Evolutionary conservation across 2,888 invertebrate species (phyloP).

Genomic region (Agonopterix heracliana): DNA sequence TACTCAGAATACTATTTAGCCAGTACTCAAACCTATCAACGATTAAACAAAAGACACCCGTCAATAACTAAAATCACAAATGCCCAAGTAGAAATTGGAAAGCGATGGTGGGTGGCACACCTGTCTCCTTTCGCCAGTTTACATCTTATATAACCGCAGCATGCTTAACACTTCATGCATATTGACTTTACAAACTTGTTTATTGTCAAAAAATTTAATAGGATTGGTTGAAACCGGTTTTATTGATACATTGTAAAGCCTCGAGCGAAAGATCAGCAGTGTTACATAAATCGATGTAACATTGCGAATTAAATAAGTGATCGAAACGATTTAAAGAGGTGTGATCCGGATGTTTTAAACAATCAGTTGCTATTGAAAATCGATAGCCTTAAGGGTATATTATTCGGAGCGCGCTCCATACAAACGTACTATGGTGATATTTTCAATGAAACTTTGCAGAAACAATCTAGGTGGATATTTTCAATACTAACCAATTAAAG

Average conservation of each 20-base stretch:
- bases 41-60: conserved; percentile 10
- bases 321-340: neutral
- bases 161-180: conserved; percentile 1
- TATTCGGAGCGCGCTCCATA: no score
- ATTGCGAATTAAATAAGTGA: neutral
- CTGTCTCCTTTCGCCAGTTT: conserved; percentile 28
- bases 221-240: conserved; percentile 4
- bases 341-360: no score
- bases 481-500: no score
- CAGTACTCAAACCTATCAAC: neutral
- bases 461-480: no score
- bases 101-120: conserved; percentile 25
- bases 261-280: neutral
- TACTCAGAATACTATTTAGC: no score
- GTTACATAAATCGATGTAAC: conserved; percentile 5
- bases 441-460: no score
- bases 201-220: conserved; percentile 9
- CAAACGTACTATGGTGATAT: no score
- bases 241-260: neutral
- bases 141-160: conserved; percentile 16
- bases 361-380: neutral
- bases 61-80: conserved; percentile 2
- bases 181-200: conserved; percentile 6
- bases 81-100: conserved; percentile 22
- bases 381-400: no score